phyloP scores from a whole-genome alignment of 2,888 invertebrate genomes.

The Alloplasta piceator region DNA sequence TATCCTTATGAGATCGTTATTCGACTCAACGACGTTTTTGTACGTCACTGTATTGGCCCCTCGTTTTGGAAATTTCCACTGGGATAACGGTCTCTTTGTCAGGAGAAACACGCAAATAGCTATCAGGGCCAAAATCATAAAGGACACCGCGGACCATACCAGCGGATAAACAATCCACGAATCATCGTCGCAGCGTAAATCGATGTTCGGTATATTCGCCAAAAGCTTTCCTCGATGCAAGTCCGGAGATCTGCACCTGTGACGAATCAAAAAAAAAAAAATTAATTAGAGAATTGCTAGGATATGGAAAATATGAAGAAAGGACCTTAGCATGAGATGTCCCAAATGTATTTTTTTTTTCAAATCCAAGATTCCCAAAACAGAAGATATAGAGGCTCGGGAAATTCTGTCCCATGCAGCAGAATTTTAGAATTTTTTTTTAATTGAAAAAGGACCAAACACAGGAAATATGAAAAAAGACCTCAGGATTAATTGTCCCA shows the following conservation, averaged over 20 bases:
- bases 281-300: too few species aligned
- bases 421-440: too few species aligned
- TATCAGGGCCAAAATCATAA: slow-evolving; percentile 70
- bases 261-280: too few species aligned
- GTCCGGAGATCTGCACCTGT: slow-evolving; percentile 84
- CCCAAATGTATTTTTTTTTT: too few species aligned
- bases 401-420: too few species aligned
- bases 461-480: too few species aligned
- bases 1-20: slow-evolving; percentile 80
- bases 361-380: too few species aligned
- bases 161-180: slow-evolving; percentile 69
- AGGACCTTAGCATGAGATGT: too few species aligned
- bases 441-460: too few species aligned
- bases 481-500: too few species aligned
- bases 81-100: slow-evolving; percentile 72
- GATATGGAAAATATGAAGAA: too few species aligned
- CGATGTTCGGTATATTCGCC: slow-evolving; percentile 83
- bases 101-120: slow-evolving; percentile 71
- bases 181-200: slow-evolving; percentile 82
- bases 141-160: slow-evolving; percentile 74
- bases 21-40: slow-evolving; percentile 79
- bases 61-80: slow-evolving; percentile 76
- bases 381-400: neutral
- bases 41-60: slow-evolving; percentile 79
- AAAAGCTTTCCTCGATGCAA: slow-evolving; percentile 83